A percentile compares a stretch with the other conserved stretches of the same genome.
These are phyloP conservation scores for Dexiosoma caninum DNA, from an alignment of 2,888 invertebrate genomes.

Conservation along the genomic window DNA sequence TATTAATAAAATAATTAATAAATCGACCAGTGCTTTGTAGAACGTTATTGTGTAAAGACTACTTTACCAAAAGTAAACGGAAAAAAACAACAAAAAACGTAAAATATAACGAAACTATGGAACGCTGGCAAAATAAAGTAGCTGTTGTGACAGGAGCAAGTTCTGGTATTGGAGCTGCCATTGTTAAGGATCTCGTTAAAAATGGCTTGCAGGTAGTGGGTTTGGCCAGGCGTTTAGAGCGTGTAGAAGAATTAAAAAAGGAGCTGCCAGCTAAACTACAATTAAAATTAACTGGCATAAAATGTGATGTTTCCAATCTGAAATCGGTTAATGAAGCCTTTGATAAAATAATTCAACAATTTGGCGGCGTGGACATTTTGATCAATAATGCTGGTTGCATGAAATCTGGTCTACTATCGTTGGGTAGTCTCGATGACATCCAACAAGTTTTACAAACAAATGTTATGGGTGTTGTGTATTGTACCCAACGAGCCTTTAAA, in stretches of 20 bases:
- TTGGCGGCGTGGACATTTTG: conserved; percentile 79
- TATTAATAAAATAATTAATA: background rate
- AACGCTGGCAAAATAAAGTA: conserved; percentile 81
- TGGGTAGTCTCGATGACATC: conserved; percentile 64
- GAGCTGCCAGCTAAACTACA: conserved; percentile 62
- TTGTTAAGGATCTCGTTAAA: conserved; percentile 77
- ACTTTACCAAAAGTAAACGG: background rate
- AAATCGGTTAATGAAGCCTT: conserved; percentile 79
- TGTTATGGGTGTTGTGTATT: conserved; percentile 75
- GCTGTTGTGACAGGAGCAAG: conserved; percentile 83
- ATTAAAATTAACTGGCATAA: conserved; percentile 71
- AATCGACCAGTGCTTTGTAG: background rate
- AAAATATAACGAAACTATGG: conserved; percentile 67
- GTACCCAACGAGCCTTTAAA: conserved; percentile 77
- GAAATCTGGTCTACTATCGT: background rate
- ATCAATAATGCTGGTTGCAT: conserved; percentile 79
- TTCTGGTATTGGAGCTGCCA: conserved; percentile 80
- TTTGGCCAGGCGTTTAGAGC: conserved; percentile 76
- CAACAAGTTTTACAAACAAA: conserved; percentile 75
- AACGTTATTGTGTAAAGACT: background rate
- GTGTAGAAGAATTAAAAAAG: conserved; percentile 65
- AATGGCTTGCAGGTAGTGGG: conserved; percentile 80
- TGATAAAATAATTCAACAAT: conserved; percentile 75
- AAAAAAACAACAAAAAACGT: background rate
- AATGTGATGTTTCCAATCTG: conserved; percentile 79